Percentiles rank a stretch among this genome's conserved stretches.
Evolutionary conservation across 2,113 vertebrate species (phyloP).

Genomic region (Pipra filicauda): DNA sequence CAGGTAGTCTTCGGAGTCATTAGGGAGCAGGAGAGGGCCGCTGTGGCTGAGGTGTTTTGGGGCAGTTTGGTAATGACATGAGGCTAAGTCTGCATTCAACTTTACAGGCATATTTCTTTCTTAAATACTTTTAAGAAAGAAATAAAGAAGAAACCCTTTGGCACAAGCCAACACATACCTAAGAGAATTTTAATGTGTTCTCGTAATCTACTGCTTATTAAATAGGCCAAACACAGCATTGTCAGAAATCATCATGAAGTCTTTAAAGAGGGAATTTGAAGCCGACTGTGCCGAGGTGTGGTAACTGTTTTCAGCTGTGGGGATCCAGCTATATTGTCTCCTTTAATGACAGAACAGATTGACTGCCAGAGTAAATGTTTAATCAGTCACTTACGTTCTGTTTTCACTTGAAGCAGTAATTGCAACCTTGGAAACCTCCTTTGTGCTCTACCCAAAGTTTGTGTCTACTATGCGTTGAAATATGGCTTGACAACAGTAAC

Average conservation of each 20-base stretch:
- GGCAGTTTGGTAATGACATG: neutral
- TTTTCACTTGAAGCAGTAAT: neutral
- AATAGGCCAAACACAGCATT: neutral
- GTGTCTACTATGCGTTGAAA: neutral
- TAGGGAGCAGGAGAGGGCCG: neutral
- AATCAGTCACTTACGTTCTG: neutral
- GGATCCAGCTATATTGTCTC: neutral
- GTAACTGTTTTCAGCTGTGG: neutral
- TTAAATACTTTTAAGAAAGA: neutral
- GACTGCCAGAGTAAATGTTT: conserved; percentile 6
- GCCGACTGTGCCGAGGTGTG: neutral
- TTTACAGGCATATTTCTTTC: neutral
- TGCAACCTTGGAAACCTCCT: conserved; percentile 14
- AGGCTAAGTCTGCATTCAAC: neutral
- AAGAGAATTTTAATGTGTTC: neutral
- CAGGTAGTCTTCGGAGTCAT: neutral
- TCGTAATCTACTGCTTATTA: neutral
- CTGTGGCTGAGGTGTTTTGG: neutral
- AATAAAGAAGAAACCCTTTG: neutral
- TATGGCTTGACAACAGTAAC: neutral
- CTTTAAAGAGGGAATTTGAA: neutral
- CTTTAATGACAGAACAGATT: neutral
- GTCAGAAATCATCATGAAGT: neutral
- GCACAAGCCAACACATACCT: neutral
- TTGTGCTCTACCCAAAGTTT: neutral